These are phyloP conservation scores for Rhizomys pruinosus DNA, from an alignment of 2,113 vertebrate species.

Conservation along the genomic window DNA sequence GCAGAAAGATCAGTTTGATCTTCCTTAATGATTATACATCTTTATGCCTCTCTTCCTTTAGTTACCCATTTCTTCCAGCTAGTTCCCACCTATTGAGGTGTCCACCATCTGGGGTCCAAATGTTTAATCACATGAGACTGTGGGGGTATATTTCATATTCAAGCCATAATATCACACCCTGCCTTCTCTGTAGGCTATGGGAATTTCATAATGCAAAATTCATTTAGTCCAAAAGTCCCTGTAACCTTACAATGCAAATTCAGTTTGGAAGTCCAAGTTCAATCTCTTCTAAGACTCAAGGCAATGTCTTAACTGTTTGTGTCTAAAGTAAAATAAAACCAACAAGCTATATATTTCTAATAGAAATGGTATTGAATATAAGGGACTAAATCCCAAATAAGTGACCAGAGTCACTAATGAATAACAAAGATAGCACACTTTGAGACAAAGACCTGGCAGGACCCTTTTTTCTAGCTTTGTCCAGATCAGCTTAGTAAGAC, in stretches of 20 bases:
- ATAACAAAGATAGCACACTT: no score
- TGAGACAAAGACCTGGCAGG: no score
- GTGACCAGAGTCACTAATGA: no score
- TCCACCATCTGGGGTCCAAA: background rate
- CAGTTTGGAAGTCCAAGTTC: background rate
- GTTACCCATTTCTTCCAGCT: background rate
- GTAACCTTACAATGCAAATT: background rate
- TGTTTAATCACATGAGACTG: background rate
- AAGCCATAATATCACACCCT: background rate
- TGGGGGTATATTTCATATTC: background rate
- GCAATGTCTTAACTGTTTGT: background rate
- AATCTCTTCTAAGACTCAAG: background rate
- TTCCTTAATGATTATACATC: no score
- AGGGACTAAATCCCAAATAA: no score
- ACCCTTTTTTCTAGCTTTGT: no score
- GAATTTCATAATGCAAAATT: background rate
- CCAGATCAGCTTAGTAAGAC: no score
- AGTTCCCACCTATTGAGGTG: background rate
- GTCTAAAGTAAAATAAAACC: background rate
- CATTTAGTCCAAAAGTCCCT: background rate
- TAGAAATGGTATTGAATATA: background rate
- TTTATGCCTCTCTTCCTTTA: background rate
- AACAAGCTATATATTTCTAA: no score
- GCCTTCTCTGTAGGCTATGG: background rate
- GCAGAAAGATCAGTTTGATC: background rate